Evolutionary conservation across 2,888 invertebrate species (phyloP).

Genomic region (Chalcosyrphus nemorum): DNA sequence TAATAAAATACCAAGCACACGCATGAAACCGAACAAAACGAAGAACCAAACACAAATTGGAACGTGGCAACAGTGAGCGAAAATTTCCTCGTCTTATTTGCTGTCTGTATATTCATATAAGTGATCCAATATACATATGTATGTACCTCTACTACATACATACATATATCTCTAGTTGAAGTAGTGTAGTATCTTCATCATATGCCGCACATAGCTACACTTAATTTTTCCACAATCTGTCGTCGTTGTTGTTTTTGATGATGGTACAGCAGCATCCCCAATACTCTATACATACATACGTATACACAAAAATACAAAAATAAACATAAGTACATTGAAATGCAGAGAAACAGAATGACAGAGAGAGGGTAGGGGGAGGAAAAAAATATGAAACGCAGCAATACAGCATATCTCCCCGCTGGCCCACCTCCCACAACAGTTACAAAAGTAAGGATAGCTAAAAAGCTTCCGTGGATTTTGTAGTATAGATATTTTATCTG

Average conservation of each 20-base stretch:
- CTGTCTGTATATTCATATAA: constrained; percentile 9
- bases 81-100: constrained; percentile 62
- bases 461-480: constrained; percentile 66
- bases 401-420: constrained; percentile 28
- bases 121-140: not conserved
- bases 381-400: constrained; percentile 51
- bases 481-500: constrained; percentile 51
- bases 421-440: constrained; percentile 36
- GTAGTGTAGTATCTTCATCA: constrained; percentile 56
- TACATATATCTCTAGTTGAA: constrained; percentile 55
- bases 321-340: constrained; percentile 57
- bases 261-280: not conserved
- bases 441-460: constrained; percentile 63
- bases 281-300: not conserved
- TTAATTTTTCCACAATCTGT: constrained; percentile 71
- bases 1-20: constrained; percentile 68
- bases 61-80: constrained; percentile 66
- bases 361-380: constrained; percentile 32
- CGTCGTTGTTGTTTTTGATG: constrained; percentile 44
- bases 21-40: constrained; percentile 45
- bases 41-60: constrained; percentile 6
- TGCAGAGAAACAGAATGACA: constrained; percentile 54
- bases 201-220: constrained; percentile 65
- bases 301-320: constrained; percentile 48
- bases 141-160: constrained; percentile 28